Conservation (phyloP, 2,797 vertebrate species). For the Arrhamphus sclerolepis region DNA sequence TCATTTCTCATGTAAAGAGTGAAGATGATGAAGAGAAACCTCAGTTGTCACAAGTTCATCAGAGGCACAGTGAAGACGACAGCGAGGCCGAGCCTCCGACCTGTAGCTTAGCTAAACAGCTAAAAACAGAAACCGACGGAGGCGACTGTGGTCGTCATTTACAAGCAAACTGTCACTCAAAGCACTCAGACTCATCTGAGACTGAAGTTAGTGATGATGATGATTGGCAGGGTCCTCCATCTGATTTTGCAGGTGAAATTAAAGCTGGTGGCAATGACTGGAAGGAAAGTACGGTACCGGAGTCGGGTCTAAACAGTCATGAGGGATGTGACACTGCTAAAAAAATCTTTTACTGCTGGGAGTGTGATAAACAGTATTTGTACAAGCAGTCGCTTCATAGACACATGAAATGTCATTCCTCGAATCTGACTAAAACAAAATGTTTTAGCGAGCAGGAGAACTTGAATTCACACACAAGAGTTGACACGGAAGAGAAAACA, state of each 20-base stretch:
- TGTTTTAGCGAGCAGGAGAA: neutral
- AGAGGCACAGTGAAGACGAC: no score
- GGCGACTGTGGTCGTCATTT: neutral
- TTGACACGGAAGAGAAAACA: neutral
- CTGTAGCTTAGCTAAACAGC: no score
- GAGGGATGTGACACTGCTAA: neutral
- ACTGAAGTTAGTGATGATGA: constrained; percentile 19
- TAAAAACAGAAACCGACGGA: neutral
- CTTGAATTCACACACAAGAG: neutral
- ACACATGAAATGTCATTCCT: constrained; percentile 12
- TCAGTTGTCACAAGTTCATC: neutral
- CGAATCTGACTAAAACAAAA: neutral
- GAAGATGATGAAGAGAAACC: neutral
- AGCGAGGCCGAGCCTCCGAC: no score
- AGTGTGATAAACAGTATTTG: constrained; percentile 8
- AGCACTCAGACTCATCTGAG: constrained; percentile 8
- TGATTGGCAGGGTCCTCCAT: constrained; percentile 6
- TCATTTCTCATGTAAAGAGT: constrained; percentile 3
- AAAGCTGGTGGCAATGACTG: neutral
- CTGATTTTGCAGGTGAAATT: constrained; percentile 10
- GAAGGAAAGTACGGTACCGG: neutral
- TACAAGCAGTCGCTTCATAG: constrained; percentile 24
- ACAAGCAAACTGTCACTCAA: constrained; percentile 2
- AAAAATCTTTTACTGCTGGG: neutral
- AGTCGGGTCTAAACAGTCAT: neutral